A percentile compares a stretch with the other conserved stretches of the same genome.
Conservation (phyloP, 1,140 invertebrate species). For the Drosophila tropicalis region DNA sequence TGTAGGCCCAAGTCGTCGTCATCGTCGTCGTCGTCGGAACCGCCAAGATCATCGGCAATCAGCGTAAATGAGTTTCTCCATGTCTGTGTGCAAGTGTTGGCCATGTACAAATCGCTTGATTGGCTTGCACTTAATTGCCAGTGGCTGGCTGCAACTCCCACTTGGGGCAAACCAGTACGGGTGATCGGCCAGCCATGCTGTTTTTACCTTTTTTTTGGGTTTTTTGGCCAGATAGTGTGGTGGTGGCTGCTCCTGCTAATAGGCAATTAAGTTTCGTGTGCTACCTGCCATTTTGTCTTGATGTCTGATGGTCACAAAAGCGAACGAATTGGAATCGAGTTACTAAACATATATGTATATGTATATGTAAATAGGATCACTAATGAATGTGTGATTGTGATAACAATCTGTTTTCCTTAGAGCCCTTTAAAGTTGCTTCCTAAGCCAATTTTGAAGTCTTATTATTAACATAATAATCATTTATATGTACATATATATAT, state of each 20-base stretch:
- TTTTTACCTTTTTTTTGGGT: constrained; percentile 32
- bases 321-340: neutral
- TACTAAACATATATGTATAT: too few species aligned
- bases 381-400: neutral
- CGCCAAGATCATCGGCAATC: constrained; percentile 58
- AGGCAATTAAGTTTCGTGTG: constrained; percentile 74
- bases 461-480: too few species aligned
- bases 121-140: constrained; percentile 80
- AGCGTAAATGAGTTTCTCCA: constrained; percentile 60
- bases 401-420: neutral
- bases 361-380: constrained; percentile 2
- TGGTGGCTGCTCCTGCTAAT: constrained; percentile 72
- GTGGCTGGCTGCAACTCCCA: constrained; percentile 60
- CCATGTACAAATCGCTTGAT: constrained; percentile 79
- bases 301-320: constrained; percentile 16
- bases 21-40: constrained; percentile 39
- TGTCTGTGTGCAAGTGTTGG: constrained; percentile 65
- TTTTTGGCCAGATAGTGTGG: constrained; percentile 63
- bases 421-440: too few species aligned
- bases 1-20: constrained; percentile 47
- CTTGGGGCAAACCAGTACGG: constrained; percentile 21
- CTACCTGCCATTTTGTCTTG: constrained; percentile 74
- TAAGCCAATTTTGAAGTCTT: too few species aligned
- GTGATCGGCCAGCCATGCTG: constrained; percentile 49
- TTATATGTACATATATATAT: too few species aligned